phyloP scores from a whole-genome alignment of 2,888 invertebrate species.

The Diloba caeruleocephala region DNA sequence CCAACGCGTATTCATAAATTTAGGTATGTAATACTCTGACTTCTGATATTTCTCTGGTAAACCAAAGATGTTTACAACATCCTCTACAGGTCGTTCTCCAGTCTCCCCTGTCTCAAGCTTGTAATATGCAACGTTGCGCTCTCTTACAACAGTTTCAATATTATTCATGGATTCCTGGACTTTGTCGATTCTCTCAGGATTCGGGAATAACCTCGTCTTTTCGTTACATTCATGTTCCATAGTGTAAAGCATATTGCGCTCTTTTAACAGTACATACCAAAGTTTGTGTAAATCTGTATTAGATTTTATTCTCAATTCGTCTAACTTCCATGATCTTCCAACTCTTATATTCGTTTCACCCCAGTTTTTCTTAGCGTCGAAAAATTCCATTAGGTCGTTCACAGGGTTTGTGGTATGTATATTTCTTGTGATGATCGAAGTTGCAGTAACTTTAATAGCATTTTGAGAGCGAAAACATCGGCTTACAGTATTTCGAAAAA shows the following conservation, averaged over 20 bases:
- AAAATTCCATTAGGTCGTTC: constrained; percentile 94
- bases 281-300: constrained; percentile 98
- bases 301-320: constrained; percentile 98
- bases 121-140: constrained; percentile 97
- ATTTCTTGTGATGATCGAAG: constrained; percentile 50
- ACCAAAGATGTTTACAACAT: constrained; percentile 90
- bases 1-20: constrained; percentile 91
- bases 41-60: constrained; percentile 87
- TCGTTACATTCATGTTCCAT: constrained; percentile 96
- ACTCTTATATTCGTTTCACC: constrained; percentile 92
- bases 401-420: constrained; percentile 77
- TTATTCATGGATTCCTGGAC: constrained; percentile 98
- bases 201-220: constrained; percentile 93
- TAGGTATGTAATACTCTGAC: constrained; percentile 91
- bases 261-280: constrained; percentile 97
- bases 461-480: constrained; percentile 64
- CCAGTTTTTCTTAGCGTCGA: constrained; percentile 96
- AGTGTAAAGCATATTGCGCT: constrained; percentile 98
- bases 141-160: constrained; percentile 96
- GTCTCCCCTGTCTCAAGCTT: constrained; percentile 96
- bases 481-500: constrained; percentile 57
- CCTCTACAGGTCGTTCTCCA: constrained; percentile 92
- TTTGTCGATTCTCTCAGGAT: constrained; percentile 97
- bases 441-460: constrained; percentile 50
- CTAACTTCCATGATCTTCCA: constrained; percentile 96